These are phyloP conservation scores for Spodoptera picta DNA, from an alignment of 2,888 invertebrate genomes.

Conservation along the genomic window DNA sequence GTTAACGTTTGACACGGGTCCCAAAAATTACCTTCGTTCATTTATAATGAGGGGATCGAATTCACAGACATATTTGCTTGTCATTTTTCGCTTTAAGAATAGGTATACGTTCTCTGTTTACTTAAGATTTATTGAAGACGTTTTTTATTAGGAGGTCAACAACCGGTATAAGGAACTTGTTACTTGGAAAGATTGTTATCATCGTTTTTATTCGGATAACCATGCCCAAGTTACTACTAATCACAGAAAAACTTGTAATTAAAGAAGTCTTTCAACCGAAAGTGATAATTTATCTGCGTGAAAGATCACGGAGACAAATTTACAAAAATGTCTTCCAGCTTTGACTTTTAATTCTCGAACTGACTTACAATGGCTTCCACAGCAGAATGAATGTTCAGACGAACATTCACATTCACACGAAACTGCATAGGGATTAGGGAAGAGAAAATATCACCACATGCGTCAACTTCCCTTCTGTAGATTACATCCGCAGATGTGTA, in stretches of 20 bases:
- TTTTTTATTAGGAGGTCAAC: no score
- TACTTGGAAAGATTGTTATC: no score
- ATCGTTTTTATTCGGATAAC: no score
- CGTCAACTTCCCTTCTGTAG: not conserved
- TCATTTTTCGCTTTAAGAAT: not conserved
- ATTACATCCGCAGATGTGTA: no score
- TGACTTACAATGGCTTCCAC: not conserved
- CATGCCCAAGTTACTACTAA: no score
- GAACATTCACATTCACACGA: no score
- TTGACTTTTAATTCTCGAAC: not conserved
- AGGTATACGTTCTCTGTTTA: not conserved
- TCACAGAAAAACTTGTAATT: no score
- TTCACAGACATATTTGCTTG: constrained; percentile 15
- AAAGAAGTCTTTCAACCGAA: no score
- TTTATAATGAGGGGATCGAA: constrained; percentile 42
- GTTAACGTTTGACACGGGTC: constrained; percentile 43
- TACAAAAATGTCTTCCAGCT: not conserved
- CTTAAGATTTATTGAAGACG: no score
- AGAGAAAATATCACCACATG: constrained; percentile 8
- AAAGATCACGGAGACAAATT: not conserved
- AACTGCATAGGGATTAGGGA: constrained; percentile 17
- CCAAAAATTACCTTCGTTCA: constrained; percentile 34
- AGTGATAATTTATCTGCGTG: no score
- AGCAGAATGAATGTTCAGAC: constrained; percentile 17
- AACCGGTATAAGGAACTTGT: no score